phyloP scores from a whole-genome alignment of 2,888 invertebrate genomes.

The Frankliniella intonsa region DNA sequence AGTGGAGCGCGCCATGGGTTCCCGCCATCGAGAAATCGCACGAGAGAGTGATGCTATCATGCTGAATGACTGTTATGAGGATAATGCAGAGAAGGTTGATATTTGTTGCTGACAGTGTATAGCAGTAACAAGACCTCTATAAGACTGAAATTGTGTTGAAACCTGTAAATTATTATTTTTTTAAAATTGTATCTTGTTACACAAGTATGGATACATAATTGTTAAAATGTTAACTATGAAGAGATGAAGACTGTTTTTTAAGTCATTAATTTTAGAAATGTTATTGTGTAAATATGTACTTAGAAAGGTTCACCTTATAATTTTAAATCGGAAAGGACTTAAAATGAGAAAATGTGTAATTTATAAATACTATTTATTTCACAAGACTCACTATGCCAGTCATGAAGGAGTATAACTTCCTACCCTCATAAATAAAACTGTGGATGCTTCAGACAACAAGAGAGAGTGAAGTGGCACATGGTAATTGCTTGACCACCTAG shows the following conservation, averaged over 20 bases:
- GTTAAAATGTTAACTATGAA: not conserved
- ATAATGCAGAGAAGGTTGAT: conserved; percentile 26
- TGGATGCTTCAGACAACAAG: too few relatives aligned
- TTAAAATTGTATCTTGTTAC: not conserved
- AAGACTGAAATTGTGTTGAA: not conserved
- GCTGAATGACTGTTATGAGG: conserved; percentile 16
- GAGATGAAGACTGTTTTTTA: not conserved
- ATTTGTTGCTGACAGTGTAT: not conserved
- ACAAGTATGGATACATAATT: not conserved
- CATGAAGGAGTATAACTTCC: too few relatives aligned
- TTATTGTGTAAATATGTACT: not conserved
- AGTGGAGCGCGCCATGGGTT: conserved; percentile 42
- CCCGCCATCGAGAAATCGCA: conserved; percentile 36
- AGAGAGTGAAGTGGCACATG: too few relatives aligned
- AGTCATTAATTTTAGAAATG: not conserved
- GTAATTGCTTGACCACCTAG: too few relatives aligned
- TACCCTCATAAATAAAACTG: too few relatives aligned
- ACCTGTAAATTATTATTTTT: not conserved
- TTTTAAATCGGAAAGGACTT: not conserved
- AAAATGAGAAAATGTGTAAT: not conserved
- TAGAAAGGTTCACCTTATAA: not conserved
- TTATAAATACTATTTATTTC: too few relatives aligned
- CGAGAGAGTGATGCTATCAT: conserved; percentile 31
- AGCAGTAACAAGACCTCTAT: not conserved
- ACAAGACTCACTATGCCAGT: too few relatives aligned